These are phyloP conservation scores for Chrysocyon brachyurus DNA, from an alignment of 2,797 vertebrate species.

Conservation along the genomic window DNA sequence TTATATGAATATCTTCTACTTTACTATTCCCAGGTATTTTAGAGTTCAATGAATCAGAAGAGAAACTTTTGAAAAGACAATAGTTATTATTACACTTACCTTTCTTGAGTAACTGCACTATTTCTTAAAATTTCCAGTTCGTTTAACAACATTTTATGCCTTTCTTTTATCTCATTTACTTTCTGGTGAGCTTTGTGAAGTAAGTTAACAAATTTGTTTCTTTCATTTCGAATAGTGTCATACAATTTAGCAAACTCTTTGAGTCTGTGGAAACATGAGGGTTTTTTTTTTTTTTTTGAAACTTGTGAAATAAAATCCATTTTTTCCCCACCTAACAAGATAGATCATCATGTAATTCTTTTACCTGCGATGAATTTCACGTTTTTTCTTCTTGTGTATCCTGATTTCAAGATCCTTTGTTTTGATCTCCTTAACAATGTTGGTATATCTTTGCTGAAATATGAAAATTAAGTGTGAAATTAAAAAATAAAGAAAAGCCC, in stretches of 20 bases:
- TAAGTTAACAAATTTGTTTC: constrained; percentile 92
- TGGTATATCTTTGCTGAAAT: constrained; percentile 87
- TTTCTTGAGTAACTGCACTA: constrained; percentile 89
- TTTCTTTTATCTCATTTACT: constrained; percentile 89
- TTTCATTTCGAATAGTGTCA: constrained; percentile 91
- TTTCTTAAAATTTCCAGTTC: constrained; percentile 92
- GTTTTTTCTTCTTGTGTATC: constrained; percentile 91
- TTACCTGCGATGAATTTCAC: constrained; percentile 90
- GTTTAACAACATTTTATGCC: constrained; percentile 91
- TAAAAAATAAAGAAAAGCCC: background rate
- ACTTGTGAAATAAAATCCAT: background rate
- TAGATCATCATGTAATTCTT: constrained; percentile 63
- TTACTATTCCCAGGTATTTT: background rate
- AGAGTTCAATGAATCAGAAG: background rate
- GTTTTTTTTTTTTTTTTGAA: constrained; percentile 59
- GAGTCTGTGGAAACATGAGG: constrained; percentile 89
- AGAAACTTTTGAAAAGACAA: background rate
- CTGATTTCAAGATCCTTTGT: constrained; percentile 92
- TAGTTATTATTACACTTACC: constrained; percentile 87
- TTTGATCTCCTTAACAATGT: constrained; percentile 89
- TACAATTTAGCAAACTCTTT: constrained; percentile 89
- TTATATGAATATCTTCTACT: background rate
- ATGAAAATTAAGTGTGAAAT: constrained; percentile 65
- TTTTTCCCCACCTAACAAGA: background rate
- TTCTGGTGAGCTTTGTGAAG: constrained; percentile 91